Evolutionary conservation across 2,113 vertebrate species (phyloP), one percentile per base, ranked within the genome.

Genomic region (Cephalopholis sonnerati): DNA sequence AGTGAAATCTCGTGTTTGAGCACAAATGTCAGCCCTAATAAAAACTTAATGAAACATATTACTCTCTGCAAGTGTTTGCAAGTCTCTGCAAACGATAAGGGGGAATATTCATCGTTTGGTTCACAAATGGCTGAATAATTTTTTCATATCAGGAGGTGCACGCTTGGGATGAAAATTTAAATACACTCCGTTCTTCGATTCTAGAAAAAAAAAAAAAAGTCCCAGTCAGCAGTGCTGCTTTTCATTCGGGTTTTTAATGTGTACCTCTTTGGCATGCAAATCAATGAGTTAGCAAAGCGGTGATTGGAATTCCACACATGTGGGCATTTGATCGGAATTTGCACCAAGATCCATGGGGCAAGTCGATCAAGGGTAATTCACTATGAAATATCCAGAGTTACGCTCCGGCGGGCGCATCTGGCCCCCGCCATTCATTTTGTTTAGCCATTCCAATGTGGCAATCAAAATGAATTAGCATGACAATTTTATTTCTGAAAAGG

Each of bases 381-480:
- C 92, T 94, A 94, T 92, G 91, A 96, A 96, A 95, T 95, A 95
- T 95, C 93, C 92, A 89, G 81, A 87, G 92, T 94, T 94, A 90
- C 69, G 92, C 94, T 95, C 92, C 82, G 69, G 84, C 85, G 85
- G 84, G 74, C 64, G 64, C 94, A 90, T 95, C 95, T 95, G 95
- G 93, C 90, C 86, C 89, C 91, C 79, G 89, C 89, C 87, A 93
- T 95, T 94, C 94, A 94, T 95, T 96, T 95, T 95, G 95, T 96
- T 96, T 94, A 95, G 94, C 94, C 90, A 81, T 90, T 93, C 92
- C 93, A 94, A 94, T 93, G 92, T 94, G 85, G 92, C 94, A 95
- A 96, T 96, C 95, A 95, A 94, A 96, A 93, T 94, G 92, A 94
- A 96, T 96, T 95, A 96, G 95, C 96, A 93, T 95, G 95, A 96